Conservation (phyloP, 2,888 invertebrate species). For the Dolichomitus sp. region DNA sequence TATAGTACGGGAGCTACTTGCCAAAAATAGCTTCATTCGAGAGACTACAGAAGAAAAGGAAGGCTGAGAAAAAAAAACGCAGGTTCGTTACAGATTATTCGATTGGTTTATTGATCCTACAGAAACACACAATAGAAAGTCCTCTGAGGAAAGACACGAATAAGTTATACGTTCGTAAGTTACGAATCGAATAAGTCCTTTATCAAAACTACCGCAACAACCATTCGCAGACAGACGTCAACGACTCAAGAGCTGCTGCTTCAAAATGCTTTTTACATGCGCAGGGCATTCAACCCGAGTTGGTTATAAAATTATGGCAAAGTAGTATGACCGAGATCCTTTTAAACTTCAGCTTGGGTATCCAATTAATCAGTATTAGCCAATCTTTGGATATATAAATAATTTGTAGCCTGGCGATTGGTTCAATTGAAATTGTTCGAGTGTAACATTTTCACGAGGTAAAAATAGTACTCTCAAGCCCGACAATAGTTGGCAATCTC, state of each 20-base stretch:
- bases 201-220: too few relatives aligned
- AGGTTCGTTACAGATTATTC: background rate
- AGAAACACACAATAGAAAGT: background rate
- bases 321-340: background rate
- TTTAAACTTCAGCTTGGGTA: background rate
- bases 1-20: background rate
- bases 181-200: too few relatives aligned
- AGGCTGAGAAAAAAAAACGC: background rate
- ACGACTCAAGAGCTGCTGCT: background rate
- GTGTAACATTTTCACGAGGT: too few relatives aligned
- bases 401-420: too few relatives aligned
- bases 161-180: too few relatives aligned
- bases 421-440: too few relatives aligned
- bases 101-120: background rate
- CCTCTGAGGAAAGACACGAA: too few relatives aligned
- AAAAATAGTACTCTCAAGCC: background rate
- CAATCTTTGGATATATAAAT: too few relatives aligned
- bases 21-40: constrained; percentile 33
- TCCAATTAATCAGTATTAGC: too few relatives aligned
- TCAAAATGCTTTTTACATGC: background rate
- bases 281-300: background rate
- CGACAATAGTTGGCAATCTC: constrained; percentile 52
- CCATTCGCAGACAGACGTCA: too few relatives aligned
- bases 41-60: background rate
- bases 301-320: background rate